Evolutionary conservation across 1,140 invertebrate genomes (phyloP), one percentile per base, ranked within the genome.

Genomic region (Campoletis sonorensis): DNA sequence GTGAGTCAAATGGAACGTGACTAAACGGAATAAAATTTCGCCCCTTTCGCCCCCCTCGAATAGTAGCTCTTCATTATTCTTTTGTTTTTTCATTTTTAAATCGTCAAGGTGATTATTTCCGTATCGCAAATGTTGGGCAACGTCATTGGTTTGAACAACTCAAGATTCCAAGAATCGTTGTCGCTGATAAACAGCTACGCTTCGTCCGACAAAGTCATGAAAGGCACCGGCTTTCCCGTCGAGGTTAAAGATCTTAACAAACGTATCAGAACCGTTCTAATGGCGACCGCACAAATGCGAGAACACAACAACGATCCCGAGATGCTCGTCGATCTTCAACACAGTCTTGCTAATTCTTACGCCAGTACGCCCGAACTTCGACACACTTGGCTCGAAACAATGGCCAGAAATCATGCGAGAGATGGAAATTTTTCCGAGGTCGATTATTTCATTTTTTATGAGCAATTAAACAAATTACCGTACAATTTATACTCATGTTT

Each of bases 171-270:
- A 93, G 97, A 98, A 90, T 97, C 96, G 84, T 91, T 98, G 0
- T 97, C 97, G 0, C 94, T 98, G 10, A 98, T 98, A 85, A 98
- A 98, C 88, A 98, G 96, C 87, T 98, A 97, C 89, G 97, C 97
- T 0, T 95, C 95, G 13, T 97, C 96, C 82, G 98, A 98, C 90
- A 98, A 98, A 93, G 96, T 95, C 10, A 98, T 98, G 96, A 98
- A 98, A 91, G 96, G 96, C 85, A 97, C 96, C 79, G 95, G 95
- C 40, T 97, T 98, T 90, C 96, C 97, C 3, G 92, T 94, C 23
- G 97, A 98, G 93, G 97, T 98, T 0, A 97, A 98, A 87, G 98
- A 99, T 90, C 92, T 99, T 49, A 98, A 97, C 71, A 96, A 97
- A 85, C 94, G 98, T 40, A 97, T 99, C 18, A 94, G 97, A 76